Conservation (phyloP, 1,140 invertebrate species). For the Drepana arcuata region DNA sequence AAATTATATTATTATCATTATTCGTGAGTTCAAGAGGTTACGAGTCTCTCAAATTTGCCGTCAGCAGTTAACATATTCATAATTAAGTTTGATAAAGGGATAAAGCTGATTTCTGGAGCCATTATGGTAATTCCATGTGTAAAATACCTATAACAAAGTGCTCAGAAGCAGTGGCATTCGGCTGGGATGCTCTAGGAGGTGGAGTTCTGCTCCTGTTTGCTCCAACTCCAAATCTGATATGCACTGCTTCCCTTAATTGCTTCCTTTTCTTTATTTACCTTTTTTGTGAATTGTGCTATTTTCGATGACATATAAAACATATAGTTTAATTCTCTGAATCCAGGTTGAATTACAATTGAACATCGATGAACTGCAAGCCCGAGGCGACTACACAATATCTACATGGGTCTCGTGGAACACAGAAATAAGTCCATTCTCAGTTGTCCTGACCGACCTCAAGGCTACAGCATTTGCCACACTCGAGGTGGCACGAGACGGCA, state of each 20-base stretch:
- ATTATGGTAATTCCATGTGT: too few relatives aligned
- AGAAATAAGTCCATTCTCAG: constrained; percentile 85
- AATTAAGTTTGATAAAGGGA: too few relatives aligned
- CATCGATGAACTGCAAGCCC: constrained; percentile 78
- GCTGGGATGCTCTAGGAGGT: not conserved
- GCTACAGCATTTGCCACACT: constrained; percentile 78
- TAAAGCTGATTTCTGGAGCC: too few relatives aligned
- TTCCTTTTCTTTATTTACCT: too few relatives aligned
- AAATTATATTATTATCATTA: not conserved
- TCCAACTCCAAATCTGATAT: too few relatives aligned
- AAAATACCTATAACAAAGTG: too few relatives aligned
- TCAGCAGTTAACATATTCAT: too few relatives aligned
- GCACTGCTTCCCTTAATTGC: too few relatives aligned
- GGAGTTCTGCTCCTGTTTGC: not conserved
- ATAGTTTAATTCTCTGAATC: constrained; percentile 12
- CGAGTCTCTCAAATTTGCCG: too few relatives aligned
- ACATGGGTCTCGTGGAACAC: constrained; percentile 79
- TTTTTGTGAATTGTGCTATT: too few relatives aligned
- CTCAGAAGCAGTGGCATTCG: too few relatives aligned
- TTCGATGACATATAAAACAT: not conserved
- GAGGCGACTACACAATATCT: constrained; percentile 82
- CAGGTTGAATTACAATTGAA: constrained; percentile 79
- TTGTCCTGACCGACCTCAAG: constrained; percentile 79
- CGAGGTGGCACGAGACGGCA: constrained; percentile 80
- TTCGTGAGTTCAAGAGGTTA: not conserved